Evolutionary conservation across 2,113 vertebrate species (phyloP).

Genomic region (Opisthocomus hoazin): DNA sequence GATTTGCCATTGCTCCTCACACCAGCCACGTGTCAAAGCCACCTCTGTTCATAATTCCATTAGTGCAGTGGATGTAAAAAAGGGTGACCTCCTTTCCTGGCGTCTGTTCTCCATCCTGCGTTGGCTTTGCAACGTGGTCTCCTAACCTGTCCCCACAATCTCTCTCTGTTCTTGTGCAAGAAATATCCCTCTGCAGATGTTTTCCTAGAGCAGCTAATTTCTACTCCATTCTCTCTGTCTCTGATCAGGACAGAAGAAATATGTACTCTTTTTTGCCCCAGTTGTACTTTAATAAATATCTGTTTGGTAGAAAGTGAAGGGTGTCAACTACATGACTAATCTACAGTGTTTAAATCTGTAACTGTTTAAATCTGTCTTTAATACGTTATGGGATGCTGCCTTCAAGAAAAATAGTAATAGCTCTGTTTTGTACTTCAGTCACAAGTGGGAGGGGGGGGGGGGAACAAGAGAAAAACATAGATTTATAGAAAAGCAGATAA

Average conservation of each 20-base stretch:
- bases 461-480: not conserved
- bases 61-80: not conserved
- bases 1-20: not conserved
- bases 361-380: constrained; percentile 4
- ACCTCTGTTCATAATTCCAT: not conserved
- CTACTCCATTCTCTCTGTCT: not conserved
- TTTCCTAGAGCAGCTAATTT: not conserved
- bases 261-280: not conserved
- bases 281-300: not conserved
- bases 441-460: too few species aligned
- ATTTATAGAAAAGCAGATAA: not conserved
- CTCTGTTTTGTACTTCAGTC: not conserved
- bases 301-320: constrained; percentile 27
- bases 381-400: constrained; percentile 14
- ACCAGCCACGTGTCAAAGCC: not conserved
- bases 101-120: not conserved
- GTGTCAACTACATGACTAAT: not conserved
- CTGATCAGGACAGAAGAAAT: not conserved
- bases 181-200: not conserved
- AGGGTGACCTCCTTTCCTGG: not conserved
- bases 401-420: not conserved
- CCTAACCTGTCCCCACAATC: not conserved
- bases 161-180: not conserved
- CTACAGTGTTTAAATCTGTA: not conserved
- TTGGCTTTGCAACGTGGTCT: not conserved